Evolutionary conservation across 1,140 invertebrate species (phyloP).

Genomic region (Adelges cooleyi): DNA sequence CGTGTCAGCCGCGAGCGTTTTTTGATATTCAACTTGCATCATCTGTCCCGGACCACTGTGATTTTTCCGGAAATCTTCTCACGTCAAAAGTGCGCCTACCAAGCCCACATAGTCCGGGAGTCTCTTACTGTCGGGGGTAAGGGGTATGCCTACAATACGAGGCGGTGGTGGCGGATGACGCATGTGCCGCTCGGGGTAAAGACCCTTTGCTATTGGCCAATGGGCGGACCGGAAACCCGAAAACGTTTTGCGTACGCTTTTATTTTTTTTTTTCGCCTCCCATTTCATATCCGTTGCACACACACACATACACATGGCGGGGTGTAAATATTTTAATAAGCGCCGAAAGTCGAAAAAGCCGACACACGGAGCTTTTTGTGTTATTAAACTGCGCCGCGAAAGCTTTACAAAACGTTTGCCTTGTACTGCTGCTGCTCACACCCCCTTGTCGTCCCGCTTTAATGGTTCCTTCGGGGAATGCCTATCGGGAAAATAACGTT

Average conservation of each 20-base stretch:
- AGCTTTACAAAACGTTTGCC: constrained; percentile 27
- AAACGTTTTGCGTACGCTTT: constrained; percentile 28
- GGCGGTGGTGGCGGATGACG: constrained; percentile 5
- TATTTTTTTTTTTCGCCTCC: background rate
- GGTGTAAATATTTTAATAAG: constrained; percentile 28
- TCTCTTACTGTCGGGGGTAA: background rate
- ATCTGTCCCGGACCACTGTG: background rate
- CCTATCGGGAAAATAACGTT: constrained; percentile 24
- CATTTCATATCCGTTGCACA: background rate
- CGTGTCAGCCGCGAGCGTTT: no score
- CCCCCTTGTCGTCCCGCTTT: background rate
- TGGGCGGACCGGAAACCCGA: constrained; percentile 27
- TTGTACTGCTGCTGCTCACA: background rate
- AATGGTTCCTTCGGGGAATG: constrained; percentile 27
- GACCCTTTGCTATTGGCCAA: constrained; percentile 20
- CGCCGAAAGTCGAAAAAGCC: constrained; percentile 26
- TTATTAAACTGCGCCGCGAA: constrained; percentile 27
- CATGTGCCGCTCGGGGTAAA: constrained; percentile 15
- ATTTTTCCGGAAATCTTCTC: background rate
- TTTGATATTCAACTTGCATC: no score
- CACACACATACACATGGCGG: background rate
- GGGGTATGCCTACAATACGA: no score
- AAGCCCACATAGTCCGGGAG: no score
- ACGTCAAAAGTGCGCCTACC: background rate
- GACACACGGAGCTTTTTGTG: constrained; percentile 26